Evolutionary conservation across 2,113 vertebrate species (phyloP).

Genomic region (Indri indri): DNA sequence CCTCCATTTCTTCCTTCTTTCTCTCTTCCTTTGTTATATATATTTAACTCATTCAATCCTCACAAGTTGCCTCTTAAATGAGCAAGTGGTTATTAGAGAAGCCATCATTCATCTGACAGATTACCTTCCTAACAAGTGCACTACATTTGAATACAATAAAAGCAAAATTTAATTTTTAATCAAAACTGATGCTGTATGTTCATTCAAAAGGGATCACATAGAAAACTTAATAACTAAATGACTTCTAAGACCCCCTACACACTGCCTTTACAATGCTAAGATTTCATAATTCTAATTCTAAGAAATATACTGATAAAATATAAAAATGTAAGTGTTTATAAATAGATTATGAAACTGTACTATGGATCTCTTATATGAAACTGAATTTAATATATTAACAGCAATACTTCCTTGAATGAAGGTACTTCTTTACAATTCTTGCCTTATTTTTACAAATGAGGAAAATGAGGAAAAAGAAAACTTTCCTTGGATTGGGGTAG

Average conservation of each 20-base stretch:
- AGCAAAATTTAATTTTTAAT: neutral
- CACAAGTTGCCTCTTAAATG: neutral
- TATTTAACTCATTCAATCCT: neutral
- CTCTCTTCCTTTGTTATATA: neutral
- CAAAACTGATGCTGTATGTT: neutral
- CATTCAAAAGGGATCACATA: neutral
- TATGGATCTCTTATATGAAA: neutral
- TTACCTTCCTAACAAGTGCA: neutral
- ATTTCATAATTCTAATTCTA: conserved; percentile 2
- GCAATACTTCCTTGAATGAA: neutral
- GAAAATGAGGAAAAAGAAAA: neutral
- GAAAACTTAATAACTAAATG: neutral
- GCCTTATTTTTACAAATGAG: neutral
- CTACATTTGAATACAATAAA: neutral
- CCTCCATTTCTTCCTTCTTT: too few relatives aligned
- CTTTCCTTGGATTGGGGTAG: neutral
- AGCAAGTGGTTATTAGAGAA: neutral
- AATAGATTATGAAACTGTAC: neutral
- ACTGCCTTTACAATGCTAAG: neutral
- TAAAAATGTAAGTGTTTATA: neutral
- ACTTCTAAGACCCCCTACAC: neutral
- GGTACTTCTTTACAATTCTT: neutral
- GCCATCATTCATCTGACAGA: neutral
- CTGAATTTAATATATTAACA: neutral
- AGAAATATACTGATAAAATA: neutral